Evolutionary conservation across 2,113 vertebrate species (phyloP), one percentile per base, ranked within the genome.

Genomic region (Ivindomyrus marchei): DNA sequence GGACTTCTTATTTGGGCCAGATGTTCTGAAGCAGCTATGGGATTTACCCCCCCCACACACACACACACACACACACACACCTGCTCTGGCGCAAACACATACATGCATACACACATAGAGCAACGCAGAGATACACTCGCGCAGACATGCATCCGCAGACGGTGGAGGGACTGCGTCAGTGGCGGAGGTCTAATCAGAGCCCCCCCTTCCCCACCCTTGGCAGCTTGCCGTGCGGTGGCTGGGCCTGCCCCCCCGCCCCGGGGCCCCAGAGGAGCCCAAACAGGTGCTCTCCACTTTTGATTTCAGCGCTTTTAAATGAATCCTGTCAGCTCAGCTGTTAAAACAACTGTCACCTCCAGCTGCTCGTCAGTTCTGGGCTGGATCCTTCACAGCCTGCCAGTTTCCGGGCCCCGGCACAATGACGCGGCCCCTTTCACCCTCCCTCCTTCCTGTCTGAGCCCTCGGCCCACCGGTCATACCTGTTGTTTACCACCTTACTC

Each of bases 321-420:
- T 99, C 97, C 98, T 99, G 98, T 99, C 98, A 99, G 98, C 97
- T 99, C 98, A 99, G 98, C 98, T 99, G 98, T 98, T 99, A 97
- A 98, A 99, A 99, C 98, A 99, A 99, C 98, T 99, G 98, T 98
- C 98, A 97, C 96, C 97, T 98, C 98, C 98, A 99, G 98, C 98
- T 99, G 98, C 98, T 98, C 97, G 97, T 98, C 97, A 98, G 98
- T 98, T 98, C 97, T 96, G 94, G 96, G 97, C 97, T 56, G 97
- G 97, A 98, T 97, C 96, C 97, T 97, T 97, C 97, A 97, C 97
- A 96, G 96, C 95, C 97, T 97, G 97, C 97, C 96, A 97, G 96
- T 95, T 96, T 96, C 94, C 91, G 93, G 93, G 95, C 74, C 74
- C 74, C 36, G 15, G 74, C 94, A 94, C 94, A 94, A 94, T 94